These are phyloP conservation scores for Carterocephalus palaemon DNA, from an alignment of 2,888 invertebrate genomes.

Conservation along the genomic window DNA sequence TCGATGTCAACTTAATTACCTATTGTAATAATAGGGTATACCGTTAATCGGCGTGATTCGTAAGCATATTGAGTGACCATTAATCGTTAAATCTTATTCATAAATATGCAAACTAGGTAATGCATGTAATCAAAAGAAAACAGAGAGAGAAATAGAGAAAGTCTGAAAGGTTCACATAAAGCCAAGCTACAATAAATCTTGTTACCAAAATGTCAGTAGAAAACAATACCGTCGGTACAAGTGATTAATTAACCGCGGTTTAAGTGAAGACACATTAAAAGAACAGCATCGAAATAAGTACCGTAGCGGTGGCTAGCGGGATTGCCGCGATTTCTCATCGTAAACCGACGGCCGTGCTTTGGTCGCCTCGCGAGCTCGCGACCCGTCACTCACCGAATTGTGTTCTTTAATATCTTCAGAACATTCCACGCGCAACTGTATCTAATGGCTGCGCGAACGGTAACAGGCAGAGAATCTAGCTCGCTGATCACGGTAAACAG, in stretches of 20 bases:
- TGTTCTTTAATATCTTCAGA: slow-evolving; percentile 65
- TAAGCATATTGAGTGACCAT: too few relatives aligned
- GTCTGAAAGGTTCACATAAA: too few relatives aligned
- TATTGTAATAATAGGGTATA: slow-evolving; percentile 42
- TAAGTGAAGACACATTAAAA: slow-evolving; percentile 69
- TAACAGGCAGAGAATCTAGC: slow-evolving; percentile 70
- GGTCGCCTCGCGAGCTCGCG: slow-evolving; percentile 34
- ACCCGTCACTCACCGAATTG: slow-evolving; percentile 62
- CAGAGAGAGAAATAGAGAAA: too few relatives aligned
- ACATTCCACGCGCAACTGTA: slow-evolving; percentile 70
- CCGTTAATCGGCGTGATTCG: too few relatives aligned
- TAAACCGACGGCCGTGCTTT: slow-evolving; percentile 30
- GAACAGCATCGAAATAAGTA: slow-evolving; percentile 68
- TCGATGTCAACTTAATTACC: slow-evolving; percentile 4
- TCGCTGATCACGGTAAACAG: slow-evolving; percentile 53
- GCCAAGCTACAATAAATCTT: neutral
- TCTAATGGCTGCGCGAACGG: slow-evolving; percentile 64
- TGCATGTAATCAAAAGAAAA: too few relatives aligned
- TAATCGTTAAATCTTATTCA: too few relatives aligned
- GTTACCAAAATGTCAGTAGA: slow-evolving; percentile 7
- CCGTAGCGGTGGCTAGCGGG: slow-evolving; percentile 73
- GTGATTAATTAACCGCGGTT: slow-evolving; percentile 70
- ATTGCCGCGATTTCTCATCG: slow-evolving; percentile 66
- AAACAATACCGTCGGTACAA: slow-evolving; percentile 35
- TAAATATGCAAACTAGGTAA: too few relatives aligned